Conservation (phyloP, 2,113 vertebrate genomes). For the Hippocampus abdominalis region DNA sequence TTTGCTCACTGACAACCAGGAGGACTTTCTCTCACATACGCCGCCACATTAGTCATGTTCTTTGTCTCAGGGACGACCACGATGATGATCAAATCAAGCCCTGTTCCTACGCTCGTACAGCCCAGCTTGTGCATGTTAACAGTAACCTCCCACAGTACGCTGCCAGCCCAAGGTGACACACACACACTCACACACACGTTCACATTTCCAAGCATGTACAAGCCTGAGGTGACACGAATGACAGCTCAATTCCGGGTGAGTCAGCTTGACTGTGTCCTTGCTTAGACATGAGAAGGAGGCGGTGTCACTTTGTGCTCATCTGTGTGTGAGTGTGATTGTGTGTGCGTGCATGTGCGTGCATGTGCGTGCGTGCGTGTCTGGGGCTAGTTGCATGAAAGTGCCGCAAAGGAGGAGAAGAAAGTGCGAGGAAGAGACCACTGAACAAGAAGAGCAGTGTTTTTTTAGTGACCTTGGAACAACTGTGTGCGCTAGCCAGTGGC, state of each 20-base stretch:
- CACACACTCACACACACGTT: conserved; percentile 9
- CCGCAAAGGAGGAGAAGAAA: conserved; percentile 43
- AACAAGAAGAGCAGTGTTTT: conserved; percentile 17
- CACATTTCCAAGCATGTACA: conserved; percentile 13
- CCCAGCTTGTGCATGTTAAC: conserved; percentile 64
- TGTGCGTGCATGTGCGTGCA: background rate
- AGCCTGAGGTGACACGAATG: conserved; percentile 69
- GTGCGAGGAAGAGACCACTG: conserved; percentile 1
- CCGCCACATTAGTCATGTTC: conserved; percentile 53
- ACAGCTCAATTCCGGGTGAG: conserved; percentile 72
- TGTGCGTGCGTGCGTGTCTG: background rate
- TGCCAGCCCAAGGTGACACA: conserved; percentile 60
- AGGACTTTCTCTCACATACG: conserved; percentile 46
- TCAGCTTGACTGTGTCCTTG: conserved; percentile 70
- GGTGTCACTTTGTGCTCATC: conserved; percentile 34
- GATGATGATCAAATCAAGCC: conserved; percentile 62
- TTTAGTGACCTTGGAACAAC: conserved; percentile 32
- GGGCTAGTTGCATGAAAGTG: conserved; percentile 16
- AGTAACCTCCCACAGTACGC: conserved; percentile 68
- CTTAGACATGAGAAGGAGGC: conserved; percentile 61
- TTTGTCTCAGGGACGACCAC: conserved; percentile 55
- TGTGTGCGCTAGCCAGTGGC: conserved; percentile 36
- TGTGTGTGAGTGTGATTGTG: conserved; percentile 13
- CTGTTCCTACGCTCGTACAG: conserved; percentile 43
- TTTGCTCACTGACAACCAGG: conserved; percentile 24